These are phyloP conservation scores for Noctua pronuba DNA, from an alignment of 2,888 invertebrate species.

Conservation along the genomic window DNA sequence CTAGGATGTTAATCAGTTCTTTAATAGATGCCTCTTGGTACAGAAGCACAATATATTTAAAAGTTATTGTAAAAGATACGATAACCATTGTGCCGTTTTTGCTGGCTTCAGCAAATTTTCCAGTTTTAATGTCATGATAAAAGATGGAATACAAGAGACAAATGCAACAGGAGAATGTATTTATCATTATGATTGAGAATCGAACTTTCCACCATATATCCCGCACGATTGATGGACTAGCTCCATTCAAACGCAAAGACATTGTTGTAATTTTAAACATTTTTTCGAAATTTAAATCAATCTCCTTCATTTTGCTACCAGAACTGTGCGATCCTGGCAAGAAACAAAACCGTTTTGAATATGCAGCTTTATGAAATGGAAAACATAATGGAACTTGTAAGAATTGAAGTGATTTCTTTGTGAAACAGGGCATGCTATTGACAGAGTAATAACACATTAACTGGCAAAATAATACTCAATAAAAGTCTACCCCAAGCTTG, in stretches of 20 bases:
- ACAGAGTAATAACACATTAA: conserved; percentile 56
- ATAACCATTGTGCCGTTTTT: conserved; percentile 77
- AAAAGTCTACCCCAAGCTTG: conserved; percentile 14
- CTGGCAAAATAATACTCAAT: conserved; percentile 33
- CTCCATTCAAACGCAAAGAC: conserved; percentile 71
- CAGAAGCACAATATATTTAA: conserved; percentile 76
- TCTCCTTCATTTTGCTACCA: conserved; percentile 49
- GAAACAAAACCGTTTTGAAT: conserved; percentile 11
- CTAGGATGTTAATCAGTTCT: conserved; percentile 70
- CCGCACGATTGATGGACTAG: conserved; percentile 70
- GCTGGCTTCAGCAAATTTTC: conserved; percentile 74
- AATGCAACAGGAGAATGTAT: conserved; percentile 47
- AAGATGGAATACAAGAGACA: conserved; percentile 73
- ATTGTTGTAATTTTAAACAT: conserved; percentile 69
- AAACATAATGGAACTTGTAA: conserved; percentile 21
- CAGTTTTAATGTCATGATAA: conserved; percentile 70
- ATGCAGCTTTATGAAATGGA: conserved; percentile 13
- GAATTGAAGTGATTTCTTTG: conserved; percentile 55
- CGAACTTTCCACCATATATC: conserved; percentile 68
- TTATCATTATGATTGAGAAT: conserved; percentile 58
- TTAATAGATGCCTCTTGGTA: conserved; percentile 69
- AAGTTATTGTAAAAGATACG: conserved; percentile 71
- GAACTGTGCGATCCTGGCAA: background rate
- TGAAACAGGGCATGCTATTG: conserved; percentile 65
- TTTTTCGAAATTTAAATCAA: conserved; percentile 70